Percentiles rank a stretch among this genome's conserved stretches.
phyloP scores from a whole-genome alignment of 2,113 vertebrate genomes.

The Anhinga anhinga region DNA sequence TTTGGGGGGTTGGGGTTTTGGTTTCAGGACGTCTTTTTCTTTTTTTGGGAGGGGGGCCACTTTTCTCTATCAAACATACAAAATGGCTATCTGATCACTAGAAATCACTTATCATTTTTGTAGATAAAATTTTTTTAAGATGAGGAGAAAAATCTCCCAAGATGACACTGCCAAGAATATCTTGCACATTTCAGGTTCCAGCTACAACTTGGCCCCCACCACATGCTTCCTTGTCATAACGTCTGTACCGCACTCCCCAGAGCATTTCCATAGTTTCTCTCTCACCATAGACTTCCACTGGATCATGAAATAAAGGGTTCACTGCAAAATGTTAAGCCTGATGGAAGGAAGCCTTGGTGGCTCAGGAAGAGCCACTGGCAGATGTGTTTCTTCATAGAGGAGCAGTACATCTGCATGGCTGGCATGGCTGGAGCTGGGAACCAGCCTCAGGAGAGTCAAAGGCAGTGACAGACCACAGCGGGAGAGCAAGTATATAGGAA shows the following conservation, averaged over 20 bases:
- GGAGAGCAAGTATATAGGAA: neutral
- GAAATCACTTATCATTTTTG: neutral
- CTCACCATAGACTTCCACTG: neutral
- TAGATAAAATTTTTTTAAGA: neutral
- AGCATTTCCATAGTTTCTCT: neutral
- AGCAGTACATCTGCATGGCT: neutral
- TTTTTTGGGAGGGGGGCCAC: too few relatives aligned
- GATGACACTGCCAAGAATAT: neutral
- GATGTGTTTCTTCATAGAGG: neutral
- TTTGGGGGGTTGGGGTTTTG: neutral
- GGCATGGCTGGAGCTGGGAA: neutral
- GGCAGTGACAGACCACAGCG: neutral
- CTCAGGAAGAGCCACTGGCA: neutral
- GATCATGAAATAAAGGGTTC: neutral
- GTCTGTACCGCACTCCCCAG: neutral
- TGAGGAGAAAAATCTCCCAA: neutral
- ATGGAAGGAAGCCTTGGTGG: neutral
- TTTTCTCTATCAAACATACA: neutral
- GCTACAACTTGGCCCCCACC: accelerated
- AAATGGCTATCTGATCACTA: neutral
- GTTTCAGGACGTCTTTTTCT: neutral
- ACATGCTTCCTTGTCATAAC: neutral
- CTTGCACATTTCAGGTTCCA: neutral
- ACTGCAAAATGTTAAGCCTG: neutral
- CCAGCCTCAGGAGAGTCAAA: neutral